These are phyloP conservation scores for Aphis gossypii DNA, from an alignment of 1,140 invertebrate genomes.

Conservation along the genomic window DNA sequence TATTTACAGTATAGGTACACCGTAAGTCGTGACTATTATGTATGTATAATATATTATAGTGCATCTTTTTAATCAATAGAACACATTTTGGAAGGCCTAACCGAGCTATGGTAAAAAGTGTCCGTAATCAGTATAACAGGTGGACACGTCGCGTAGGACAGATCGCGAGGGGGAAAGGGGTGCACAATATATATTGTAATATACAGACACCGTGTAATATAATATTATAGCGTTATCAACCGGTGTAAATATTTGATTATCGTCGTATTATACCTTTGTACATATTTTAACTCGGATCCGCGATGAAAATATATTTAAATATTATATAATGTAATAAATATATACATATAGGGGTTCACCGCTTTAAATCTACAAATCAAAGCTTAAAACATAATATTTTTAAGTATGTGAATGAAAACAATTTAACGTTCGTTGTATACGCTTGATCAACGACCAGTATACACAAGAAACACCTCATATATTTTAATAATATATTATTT, in stretches of 20 bases:
- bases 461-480: too few relatives aligned
- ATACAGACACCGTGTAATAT: neutral
- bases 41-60: too few relatives aligned
- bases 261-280: neutral
- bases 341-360: too few relatives aligned
- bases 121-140: neutral
- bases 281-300: neutral
- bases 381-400: too few relatives aligned
- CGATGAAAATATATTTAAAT: neutral
- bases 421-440: too few relatives aligned
- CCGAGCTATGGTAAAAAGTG: neutral
- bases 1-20: neutral
- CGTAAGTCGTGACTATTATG: neutral
- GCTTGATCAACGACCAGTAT: too few relatives aligned
- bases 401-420: too few relatives aligned
- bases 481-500: too few relatives aligned
- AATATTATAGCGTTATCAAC: neutral
- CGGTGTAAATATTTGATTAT: neutral
- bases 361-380: too few relatives aligned
- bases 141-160: neutral
- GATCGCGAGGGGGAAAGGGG: too few relatives aligned
- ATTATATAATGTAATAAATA: neutral
- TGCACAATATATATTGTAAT: neutral
- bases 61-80: neutral
- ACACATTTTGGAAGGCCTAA: neutral